These are phyloP conservation scores for Netelia fuscicornis DNA, from an alignment of 2,888 invertebrate genomes.

Conservation along the genomic window DNA sequence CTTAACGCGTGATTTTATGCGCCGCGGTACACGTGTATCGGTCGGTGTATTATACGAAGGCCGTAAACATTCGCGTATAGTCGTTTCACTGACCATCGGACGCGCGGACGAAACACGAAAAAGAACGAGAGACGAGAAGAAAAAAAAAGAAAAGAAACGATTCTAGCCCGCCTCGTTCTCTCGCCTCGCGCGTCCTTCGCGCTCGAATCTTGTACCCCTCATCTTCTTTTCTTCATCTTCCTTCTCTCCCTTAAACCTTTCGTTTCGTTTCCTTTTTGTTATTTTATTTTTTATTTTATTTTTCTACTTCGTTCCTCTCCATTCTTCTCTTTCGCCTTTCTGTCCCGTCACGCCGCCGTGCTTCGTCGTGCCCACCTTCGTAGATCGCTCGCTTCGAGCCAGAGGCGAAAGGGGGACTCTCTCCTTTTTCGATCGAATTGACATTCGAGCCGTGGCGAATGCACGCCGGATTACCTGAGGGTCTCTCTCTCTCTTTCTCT, in stretches of 20 bases:
- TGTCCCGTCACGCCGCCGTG: slow-evolving; percentile 49
- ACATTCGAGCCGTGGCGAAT: slow-evolving; percentile 71
- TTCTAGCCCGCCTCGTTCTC: slow-evolving; percentile 57
- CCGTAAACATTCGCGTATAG: slow-evolving; percentile 47
- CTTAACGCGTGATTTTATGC: neutral
- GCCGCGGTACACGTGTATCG: neutral
- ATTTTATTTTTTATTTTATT: neutral
- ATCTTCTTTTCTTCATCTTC: slow-evolving; percentile 4
- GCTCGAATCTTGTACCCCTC: slow-evolving; percentile 12
- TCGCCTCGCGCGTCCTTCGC: slow-evolving; percentile 42
- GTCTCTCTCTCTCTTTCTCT: slow-evolving; percentile 69
- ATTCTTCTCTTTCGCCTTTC: slow-evolving; percentile 21
- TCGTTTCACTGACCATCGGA: neutral
- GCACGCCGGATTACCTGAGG: slow-evolving; percentile 77
- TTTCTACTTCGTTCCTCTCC: neutral
- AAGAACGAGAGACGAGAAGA: slow-evolving; percentile 23
- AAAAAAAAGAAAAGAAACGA: slow-evolving; percentile 27
- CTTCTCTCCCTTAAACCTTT: slow-evolving; percentile 9
- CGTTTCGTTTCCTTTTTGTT: neutral
- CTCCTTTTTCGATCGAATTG: slow-evolving; percentile 65
- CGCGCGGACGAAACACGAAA: slow-evolving; percentile 15
- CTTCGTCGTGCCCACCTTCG: slow-evolving; percentile 33
- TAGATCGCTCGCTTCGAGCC: slow-evolving; percentile 34
- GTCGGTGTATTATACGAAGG: slow-evolving; percentile 6
- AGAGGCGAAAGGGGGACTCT: slow-evolving; percentile 9